Conservation (phyloP, 2,113 vertebrate genomes). For the Pleuronectes platessa region DNA sequence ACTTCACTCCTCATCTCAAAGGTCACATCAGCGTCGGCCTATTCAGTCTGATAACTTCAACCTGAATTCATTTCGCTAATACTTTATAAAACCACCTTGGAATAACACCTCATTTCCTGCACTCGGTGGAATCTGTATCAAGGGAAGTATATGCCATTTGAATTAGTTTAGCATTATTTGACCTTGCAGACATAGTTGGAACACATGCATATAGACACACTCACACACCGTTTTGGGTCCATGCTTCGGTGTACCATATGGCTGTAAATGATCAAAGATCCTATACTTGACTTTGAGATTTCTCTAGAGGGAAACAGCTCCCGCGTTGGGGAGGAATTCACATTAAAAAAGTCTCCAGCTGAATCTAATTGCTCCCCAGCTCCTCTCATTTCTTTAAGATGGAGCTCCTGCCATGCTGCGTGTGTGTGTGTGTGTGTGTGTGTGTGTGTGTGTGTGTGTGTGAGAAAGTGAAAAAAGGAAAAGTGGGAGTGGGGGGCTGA, state of each 20-base stretch:
- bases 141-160: slow-evolving; percentile 26
- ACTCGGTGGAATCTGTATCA: slow-evolving; percentile 14
- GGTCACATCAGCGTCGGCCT: slow-evolving; percentile 1
- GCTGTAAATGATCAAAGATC: slow-evolving; percentile 70
- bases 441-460: slow-evolving; percentile 35
- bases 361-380: slow-evolving; percentile 76
- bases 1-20: slow-evolving; percentile 11
- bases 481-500: not conserved
- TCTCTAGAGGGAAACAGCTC: slow-evolving; percentile 58
- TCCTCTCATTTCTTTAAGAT: slow-evolving; percentile 72
- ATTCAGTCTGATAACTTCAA: not conserved
- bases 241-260: slow-evolving; percentile 55
- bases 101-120: not conserved
- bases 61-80: slow-evolving; percentile 12
- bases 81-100: slow-evolving; percentile 12
- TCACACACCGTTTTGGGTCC: slow-evolving; percentile 26
- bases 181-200: slow-evolving; percentile 50
- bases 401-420: slow-evolving; percentile 58
- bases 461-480: not conserved
- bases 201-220: not conserved
- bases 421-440: slow-evolving; percentile 25
- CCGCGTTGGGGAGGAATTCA: slow-evolving; percentile 58
- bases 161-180: slow-evolving; percentile 53
- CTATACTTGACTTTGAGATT: slow-evolving; percentile 78
- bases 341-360: slow-evolving; percentile 74